Evolutionary conservation across 35 echinoderm and acorn worm species (phyloP), one percentile per base, ranked within the genome.

Genomic region (Lytechinus pictus): DNA sequence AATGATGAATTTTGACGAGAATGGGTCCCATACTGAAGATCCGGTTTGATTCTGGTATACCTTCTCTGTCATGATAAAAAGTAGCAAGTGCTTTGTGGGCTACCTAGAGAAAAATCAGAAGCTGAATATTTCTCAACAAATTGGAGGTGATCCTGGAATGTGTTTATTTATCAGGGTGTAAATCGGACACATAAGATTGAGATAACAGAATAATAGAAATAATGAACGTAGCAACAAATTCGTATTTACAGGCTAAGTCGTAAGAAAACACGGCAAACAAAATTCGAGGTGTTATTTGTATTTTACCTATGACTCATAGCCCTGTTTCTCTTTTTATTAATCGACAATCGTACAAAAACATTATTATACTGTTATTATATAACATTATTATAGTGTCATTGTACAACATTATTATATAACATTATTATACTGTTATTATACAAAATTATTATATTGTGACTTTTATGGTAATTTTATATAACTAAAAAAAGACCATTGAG

Each of bases 231-330:
- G 14, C 66, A 79, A 79, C 66, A 24, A 24, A 79, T 79, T 79
- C 66, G 66, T 79, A n/a, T 24, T 79, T 79, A 79, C 66, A 16
- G 66, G n/a, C 66, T n/a, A 79, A 79, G 66, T 79, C 66, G 66
- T 79, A 79, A 79, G 19, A 79, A 79, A 79, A 79, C n/a, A 79
- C 66, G n/a, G 66, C 66, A 71, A 24, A 71, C 61, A 79, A 79
- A 72, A 16, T n/a, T 24, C 66, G n/a, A 79, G 14, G n/a, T 79
- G 19, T 44, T 44, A 44, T 79, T 79, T 79, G 66, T 79, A 79
- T 79, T 24, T 79, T 79, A 79, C 19, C 66, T 16, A 5, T 79
- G 66, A 79, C 66, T 79, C 66, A 79, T 79, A 16, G 14, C 66
- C 0, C n/a, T 16, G 61, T 71, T 44, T 44, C 33, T 44, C 1